phyloP scores from a whole-genome alignment of 2,797 vertebrate species.

The Simalia tracyae region DNA sequence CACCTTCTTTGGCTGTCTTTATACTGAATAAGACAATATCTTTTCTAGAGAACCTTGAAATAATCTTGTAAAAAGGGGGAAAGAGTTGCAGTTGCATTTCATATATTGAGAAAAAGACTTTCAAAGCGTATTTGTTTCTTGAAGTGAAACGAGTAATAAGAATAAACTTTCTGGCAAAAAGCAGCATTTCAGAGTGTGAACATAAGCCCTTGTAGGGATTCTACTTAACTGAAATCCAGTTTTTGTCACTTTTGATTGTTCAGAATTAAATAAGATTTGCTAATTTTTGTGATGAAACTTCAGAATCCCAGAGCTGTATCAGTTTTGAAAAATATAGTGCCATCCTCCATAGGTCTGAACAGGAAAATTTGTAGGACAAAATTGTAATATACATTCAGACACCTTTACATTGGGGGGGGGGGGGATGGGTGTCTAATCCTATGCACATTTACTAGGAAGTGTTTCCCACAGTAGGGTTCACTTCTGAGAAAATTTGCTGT shows the following conservation, averaged over 20 bases:
- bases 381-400: too few species aligned
- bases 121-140: conserved; percentile 16
- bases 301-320: not conserved
- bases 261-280: not conserved
- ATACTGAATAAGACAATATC: not conserved
- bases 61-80: not conserved
- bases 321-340: not conserved
- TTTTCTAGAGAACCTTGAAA: not conserved
- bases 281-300: not conserved
- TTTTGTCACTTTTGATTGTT: not conserved
- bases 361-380: not conserved
- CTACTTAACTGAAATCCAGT: not conserved
- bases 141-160: conserved; percentile 9
- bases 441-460: not conserved
- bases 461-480: not conserved
- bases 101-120: not conserved
- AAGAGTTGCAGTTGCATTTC: not conserved
- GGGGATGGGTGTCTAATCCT: not conserved
- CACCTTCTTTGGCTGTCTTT: conserved; percentile 3
- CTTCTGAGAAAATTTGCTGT: not conserved
- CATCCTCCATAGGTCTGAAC: not conserved
- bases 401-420: too few species aligned
- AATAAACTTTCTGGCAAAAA: conserved; percentile 37
- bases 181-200: conserved; percentile 30
- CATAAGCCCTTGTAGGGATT: too few species aligned